Evolutionary conservation across 2,113 vertebrate genomes (phyloP).

Genomic region (Lipophrys pholis): DNA sequence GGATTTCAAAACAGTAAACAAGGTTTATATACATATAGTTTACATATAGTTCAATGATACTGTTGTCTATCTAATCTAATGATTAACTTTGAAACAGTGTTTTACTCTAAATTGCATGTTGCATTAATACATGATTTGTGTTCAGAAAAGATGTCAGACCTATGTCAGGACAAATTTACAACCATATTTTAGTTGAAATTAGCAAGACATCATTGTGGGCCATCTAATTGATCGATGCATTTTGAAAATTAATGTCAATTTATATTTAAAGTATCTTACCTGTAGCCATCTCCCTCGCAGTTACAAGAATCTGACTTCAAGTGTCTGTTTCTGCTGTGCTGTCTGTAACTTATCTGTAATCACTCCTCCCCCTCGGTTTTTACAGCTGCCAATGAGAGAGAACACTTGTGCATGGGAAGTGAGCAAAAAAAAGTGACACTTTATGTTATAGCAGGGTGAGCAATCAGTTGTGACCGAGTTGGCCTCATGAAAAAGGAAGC

Average conservation of each 20-base stretch:
- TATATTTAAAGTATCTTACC: slow-evolving; percentile 50
- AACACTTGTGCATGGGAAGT: neutral
- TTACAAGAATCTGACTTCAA: neutral
- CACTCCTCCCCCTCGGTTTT: slow-evolving; percentile 32
- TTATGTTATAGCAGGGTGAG: neutral
- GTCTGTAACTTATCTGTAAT: neutral
- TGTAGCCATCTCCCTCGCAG: slow-evolving; percentile 17
- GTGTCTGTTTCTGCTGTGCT: neutral
- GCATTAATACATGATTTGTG: neutral
- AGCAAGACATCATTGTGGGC: neutral
- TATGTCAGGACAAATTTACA: neutral
- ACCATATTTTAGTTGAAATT: neutral
- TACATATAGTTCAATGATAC: no score
- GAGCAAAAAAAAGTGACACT: neutral
- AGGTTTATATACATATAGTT: no score
- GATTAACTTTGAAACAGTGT: no score
- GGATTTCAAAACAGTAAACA: no score
- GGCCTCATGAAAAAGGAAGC: no score
- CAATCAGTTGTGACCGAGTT: no score
- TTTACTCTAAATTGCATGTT: neutral
- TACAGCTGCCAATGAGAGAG: slow-evolving; percentile 14
- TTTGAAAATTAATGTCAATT: no score
- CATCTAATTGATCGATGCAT: no score
- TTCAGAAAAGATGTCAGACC: no score
- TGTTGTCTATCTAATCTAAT: no score